These are phyloP conservation scores for Chelmon rostratus DNA, from an alignment of 2,797 vertebrate genomes.

Conservation along the genomic window DNA sequence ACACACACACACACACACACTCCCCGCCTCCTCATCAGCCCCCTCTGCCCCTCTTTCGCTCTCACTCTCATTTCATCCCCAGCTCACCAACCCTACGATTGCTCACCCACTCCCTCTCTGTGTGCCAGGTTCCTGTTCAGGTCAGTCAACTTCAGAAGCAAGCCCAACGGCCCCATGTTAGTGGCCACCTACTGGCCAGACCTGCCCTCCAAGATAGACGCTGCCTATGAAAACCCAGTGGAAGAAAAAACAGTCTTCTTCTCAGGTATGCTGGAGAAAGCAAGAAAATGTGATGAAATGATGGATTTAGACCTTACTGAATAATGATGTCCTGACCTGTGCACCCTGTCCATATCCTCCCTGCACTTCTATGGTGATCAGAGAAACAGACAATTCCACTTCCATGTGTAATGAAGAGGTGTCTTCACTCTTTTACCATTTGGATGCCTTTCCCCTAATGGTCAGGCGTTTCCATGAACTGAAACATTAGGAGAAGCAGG, in stretches of 20 bases:
- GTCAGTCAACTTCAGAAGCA: conserved; percentile 89
- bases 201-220: conserved; percentile 94
- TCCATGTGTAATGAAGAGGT: conserved; percentile 44
- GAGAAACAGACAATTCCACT: conserved; percentile 42
- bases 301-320: not conserved
- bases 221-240: conserved; percentile 94
- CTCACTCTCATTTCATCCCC: conserved; percentile 47
- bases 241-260: conserved; percentile 97
- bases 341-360: not conserved
- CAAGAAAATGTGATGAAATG: conserved; percentile 3
- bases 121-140: conserved; percentile 95
- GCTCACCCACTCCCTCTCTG: conserved; percentile 47
- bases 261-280: conserved; percentile 86
- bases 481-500: conserved; percentile 63
- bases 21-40: conserved; percentile 33
- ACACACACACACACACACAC: conserved; percentile 4
- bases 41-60: conserved; percentile 44
- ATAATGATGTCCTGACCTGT: conserved; percentile 8
- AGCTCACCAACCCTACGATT: conserved; percentile 40
- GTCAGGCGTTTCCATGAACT: conserved; percentile 47
- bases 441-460: conserved; percentile 41
- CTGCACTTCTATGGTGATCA: conserved; percentile 13
- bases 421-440: conserved; percentile 40
- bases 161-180: conserved; percentile 93
- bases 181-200: conserved; percentile 97